Base-by-base conservation (phyloP, 2,888 invertebrate genomes). In the Synergus japonicus region DNA sequence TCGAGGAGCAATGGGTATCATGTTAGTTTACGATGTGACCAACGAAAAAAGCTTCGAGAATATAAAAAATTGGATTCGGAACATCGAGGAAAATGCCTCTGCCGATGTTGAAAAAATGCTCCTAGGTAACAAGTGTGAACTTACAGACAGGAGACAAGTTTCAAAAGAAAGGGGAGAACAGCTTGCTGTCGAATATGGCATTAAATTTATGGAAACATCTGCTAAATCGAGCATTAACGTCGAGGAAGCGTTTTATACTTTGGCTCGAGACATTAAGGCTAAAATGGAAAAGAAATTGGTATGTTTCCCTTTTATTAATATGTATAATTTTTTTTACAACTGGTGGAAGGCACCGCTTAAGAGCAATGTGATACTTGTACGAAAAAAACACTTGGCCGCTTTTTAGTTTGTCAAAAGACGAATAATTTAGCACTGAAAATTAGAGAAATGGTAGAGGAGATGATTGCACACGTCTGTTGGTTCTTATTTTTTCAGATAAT, bases 21-120 rank as follows among this genome's bases (percentile, higher is more conserved):
- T 99, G 98, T 94, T 99, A 86, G 99, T 99, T 60, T 99, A 99
- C 93, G 99, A 99, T 93, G 99, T 99, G 87, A 99, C 99, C 88
- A 99, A 98, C 93, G 99, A 98, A 92, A 99, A 99, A 93, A 98
- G 98, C 88, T 99, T 99, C 93, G 98, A 99, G 93, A 99, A 99
- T 92, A 99, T 99, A 80, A 98, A 98, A 92, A 99, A 99, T 92
- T 99, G 99, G 99, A 98, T 99, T 87, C 94, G 99, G 90, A 99
- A 99, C 93, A 99, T 99, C 91, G 99, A 99, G 92, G 99, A 99
- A 93, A 98, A 99, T 94, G 99, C 99, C 18, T 98, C 98, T 76
- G 97, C 98, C 22, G 99, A 99, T 93, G 99, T 99, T 46, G 99
- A 99, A 92, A 98, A 98, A 93, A 99, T 99, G 99, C 95, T 99